Evolutionary conservation across 2,797 vertebrate species (phyloP), one percentile per base, ranked within the genome.

Genomic region (Odontamblyopus rebecca): DNA sequence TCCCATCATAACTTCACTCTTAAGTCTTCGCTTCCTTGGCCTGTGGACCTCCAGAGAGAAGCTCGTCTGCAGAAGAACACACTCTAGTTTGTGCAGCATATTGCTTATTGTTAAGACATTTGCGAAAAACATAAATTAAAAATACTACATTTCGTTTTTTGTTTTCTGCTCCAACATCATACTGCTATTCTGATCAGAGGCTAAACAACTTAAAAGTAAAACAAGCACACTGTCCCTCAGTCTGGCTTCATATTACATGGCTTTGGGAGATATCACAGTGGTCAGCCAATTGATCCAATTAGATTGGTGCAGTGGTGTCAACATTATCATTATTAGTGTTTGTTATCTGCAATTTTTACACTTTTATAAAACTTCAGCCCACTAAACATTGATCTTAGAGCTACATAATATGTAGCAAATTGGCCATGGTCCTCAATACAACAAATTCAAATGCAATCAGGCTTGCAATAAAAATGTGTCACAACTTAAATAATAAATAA

Each of bases 41-140:
- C 44, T n/a, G 30, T 64, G 41, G 68, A 66, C 60, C 64, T 69
- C 67, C 70, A 73, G 56, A 87, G 81, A 87, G 82, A 92, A 88
- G 87, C 86, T 87, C 73, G 81, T 90, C 87, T 57, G 68, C 87
- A 82, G 83, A 86, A 90, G 89, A 87, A 91, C 86, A 90, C 86
- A 90, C 91, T 89, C 88, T 90, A 92, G 84, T 84, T 89, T 94
- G 92, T 93, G 91, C 91, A 93, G 91, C 90, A 93, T 93, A 93
- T 93, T 93, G 92, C 93, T 93, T 88, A 79, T 93, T 93, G 79
- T 93, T 93, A 93, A 94, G 92, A 93, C 93, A 93, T 93, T 90
- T 93, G 89, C 89, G 81, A 93, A 92, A 91, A 67, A 90, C 85
- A 92, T 91, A 93, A 92, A 91, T 91, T 90, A 57, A 57, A 90